phyloP scores from a whole-genome alignment of 30 jellyfish, hydroid and myxozoan genomes.

The Sanderia malayensis region DNA sequence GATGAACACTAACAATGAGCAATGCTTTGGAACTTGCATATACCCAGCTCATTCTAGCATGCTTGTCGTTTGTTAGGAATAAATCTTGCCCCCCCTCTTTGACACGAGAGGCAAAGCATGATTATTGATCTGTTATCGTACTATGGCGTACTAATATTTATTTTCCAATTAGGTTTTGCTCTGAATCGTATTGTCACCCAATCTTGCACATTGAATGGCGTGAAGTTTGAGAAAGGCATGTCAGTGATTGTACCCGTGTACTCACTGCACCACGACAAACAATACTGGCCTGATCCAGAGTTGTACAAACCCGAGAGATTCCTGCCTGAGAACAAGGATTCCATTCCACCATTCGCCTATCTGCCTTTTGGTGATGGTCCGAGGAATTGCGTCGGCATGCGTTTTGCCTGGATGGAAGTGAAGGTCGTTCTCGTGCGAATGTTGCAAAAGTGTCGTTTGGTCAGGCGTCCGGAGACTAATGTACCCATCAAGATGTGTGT shows the following conservation, averaged over 20 bases:
- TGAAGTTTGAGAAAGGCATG: constrained; percentile 39
- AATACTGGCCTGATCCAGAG: constrained; percentile 61
- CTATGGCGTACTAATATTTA: too few species aligned
- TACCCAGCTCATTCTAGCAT: too few species aligned
- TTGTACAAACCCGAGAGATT: constrained; percentile 60
- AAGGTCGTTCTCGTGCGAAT: constrained; percentile 26
- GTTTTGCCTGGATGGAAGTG: constrained; percentile 40
- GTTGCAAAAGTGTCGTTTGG: constrained; percentile 32
- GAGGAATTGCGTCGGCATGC: constrained; percentile 56
- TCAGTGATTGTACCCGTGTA: constrained; percentile 44
- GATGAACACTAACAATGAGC: too few species aligned
- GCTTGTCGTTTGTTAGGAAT: too few species aligned
- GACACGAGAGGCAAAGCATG: too few species aligned
- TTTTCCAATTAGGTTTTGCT: too few species aligned
- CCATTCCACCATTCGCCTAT: constrained; percentile 54
- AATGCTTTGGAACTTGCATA: too few species aligned
- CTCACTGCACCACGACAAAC: constrained; percentile 54
- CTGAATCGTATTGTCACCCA: constrained; percentile 6
- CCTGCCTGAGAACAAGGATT: too few species aligned
- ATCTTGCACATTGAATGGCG: constrained; percentile 39
- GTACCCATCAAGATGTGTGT: constrained; percentile 30
- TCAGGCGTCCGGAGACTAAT: constrained; percentile 1
- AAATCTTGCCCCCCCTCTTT: too few species aligned
- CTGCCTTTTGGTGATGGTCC: too few species aligned
- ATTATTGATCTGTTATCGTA: too few species aligned